Evolutionary conservation across 1,140 invertebrate species (phyloP).

Genomic region (Druon quercuslanigerum): DNA sequence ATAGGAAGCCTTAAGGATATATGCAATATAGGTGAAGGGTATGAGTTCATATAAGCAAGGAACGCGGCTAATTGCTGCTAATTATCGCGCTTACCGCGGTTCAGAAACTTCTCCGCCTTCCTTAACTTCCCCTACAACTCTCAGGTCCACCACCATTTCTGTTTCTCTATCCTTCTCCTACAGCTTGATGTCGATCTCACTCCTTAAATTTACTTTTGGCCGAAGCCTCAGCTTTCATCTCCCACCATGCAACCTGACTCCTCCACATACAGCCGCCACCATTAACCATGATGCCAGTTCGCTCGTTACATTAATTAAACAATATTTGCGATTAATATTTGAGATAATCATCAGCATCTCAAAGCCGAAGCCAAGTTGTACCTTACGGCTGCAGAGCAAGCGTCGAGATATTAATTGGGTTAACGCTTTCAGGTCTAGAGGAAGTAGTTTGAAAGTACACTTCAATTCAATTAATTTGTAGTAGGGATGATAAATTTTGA

Average conservation of each 20-base stretch:
- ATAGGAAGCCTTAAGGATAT: conserved; percentile 9
- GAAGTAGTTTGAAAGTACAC: conserved; percentile 21
- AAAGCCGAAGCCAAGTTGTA: conserved; percentile 51
- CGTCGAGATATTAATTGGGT: conserved; percentile 25
- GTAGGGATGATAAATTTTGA: too few species aligned
- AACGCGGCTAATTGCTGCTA: conserved; percentile 70
- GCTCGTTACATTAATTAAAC: conserved; percentile 72
- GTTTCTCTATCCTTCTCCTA: conserved; percentile 20
- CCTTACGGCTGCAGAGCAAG: conserved; percentile 12
- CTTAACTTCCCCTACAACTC: conserved; percentile 38
- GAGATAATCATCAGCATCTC: conserved; percentile 72
- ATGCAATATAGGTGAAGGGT: conserved; percentile 39
- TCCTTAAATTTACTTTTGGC: conserved; percentile 46
- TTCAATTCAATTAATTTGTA: neutral
- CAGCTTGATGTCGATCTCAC: conserved; percentile 42
- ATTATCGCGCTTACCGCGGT: conserved; percentile 72
- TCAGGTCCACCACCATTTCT: neutral
- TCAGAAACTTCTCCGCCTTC: conserved; percentile 50
- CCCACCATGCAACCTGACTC: conserved; percentile 43
- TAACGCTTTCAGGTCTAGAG: conserved; percentile 26
- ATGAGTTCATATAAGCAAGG: conserved; percentile 59
- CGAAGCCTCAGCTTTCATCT: conserved; percentile 49
- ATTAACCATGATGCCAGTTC: conserved; percentile 47
- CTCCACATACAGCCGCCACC: conserved; percentile 40
- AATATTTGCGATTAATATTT: conserved; percentile 75